phyloP scores from a whole-genome alignment of 2,888 invertebrate species.

The Eupithecia centaureata region DNA sequence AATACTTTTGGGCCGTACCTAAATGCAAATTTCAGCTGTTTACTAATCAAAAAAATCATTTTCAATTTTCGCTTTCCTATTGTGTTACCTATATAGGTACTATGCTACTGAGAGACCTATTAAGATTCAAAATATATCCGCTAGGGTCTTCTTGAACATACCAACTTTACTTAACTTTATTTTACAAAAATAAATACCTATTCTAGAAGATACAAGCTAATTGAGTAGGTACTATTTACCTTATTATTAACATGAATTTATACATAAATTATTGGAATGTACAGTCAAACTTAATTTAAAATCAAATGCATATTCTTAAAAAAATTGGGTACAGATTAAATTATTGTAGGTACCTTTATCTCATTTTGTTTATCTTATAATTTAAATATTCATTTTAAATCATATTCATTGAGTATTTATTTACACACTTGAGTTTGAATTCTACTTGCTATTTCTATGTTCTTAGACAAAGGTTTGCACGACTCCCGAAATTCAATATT shows the following conservation, averaged over 20 bases:
- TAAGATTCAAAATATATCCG: not conserved
- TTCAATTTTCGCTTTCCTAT: not conserved
- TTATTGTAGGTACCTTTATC: not conserved
- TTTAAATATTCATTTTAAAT: not conserved
- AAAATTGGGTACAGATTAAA: not conserved
- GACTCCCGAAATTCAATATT: constrained; percentile 35
- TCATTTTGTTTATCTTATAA: not conserved
- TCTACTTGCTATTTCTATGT: constrained; percentile 25
- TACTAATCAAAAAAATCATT: not conserved
- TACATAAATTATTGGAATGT: constrained; percentile 17
- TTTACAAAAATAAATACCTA: constrained; percentile 7
- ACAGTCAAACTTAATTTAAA: not conserved
- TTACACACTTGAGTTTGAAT: constrained; percentile 67
- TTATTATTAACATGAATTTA: not conserved
- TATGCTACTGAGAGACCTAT: not conserved
- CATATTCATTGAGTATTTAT: constrained; percentile 45
- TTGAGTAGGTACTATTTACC: not conserved
- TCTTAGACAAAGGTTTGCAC: constrained; percentile 29
- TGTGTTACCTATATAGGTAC: not conserved
- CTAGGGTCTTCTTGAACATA: no score
- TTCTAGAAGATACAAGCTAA: not conserved
- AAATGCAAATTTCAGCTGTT: not conserved
- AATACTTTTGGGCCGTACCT: not conserved
- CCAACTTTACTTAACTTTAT: no score
- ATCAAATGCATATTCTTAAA: not conserved